A percentile compares a stretch with the other conserved stretches of the same genome.
Conservation (phyloP, 1,140 invertebrate genomes). For the Homarus americanus region DNA sequence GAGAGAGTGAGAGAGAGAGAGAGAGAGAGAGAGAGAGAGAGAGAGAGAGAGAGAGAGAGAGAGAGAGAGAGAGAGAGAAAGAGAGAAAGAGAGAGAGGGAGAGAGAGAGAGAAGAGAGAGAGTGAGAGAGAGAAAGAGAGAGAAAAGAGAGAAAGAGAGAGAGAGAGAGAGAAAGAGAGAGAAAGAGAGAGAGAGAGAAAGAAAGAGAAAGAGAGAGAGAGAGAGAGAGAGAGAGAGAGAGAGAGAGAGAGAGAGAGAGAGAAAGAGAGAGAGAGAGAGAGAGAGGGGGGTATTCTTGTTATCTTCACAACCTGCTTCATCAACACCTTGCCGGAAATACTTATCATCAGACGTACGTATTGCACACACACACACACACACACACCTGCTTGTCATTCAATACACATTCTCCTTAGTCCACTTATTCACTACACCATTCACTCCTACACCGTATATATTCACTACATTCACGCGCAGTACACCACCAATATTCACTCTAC, state of each 20-base stretch:
- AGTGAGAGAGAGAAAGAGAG: no score
- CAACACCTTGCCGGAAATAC: no score
- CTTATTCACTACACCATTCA: no score
- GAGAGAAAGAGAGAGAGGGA: neutral
- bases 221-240: neutral
- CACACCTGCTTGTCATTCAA: no score
- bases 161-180: neutral
- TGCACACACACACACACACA: no score
- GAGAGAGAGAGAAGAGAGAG: neutral
- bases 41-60: neutral
- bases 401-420: no score
- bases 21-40: neutral
- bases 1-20: neutral
- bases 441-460: no score
- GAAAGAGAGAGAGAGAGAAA: neutral
- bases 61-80: neutral
- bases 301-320: no score
- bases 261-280: neutral
- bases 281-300: neutral
- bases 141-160: neutral
- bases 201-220: neutral
- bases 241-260: neutral
- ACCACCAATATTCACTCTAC: no score
- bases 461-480: no score
- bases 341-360: no score